Percentiles rank a stretch among this genome's conserved stretches.
Evolutionary conservation across 2,113 vertebrate genomes (phyloP).

Genomic region (Aspiorhynchus laticeps): DNA sequence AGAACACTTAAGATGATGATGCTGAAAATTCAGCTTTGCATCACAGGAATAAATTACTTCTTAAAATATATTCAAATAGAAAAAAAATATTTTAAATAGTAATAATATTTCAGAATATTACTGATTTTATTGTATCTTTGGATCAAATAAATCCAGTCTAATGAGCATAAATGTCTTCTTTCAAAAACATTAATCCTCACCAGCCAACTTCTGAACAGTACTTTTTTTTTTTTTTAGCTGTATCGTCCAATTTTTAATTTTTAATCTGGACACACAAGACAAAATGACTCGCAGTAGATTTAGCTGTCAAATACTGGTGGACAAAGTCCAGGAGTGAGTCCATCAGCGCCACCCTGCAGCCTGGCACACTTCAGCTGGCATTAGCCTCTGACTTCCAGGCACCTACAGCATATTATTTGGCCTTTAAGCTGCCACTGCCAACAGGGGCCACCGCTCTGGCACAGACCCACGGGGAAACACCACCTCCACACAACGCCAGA

Average conservation of each 20-base stretch:
- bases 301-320: background rate
- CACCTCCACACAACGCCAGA: slow-evolving; percentile 19
- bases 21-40: too few species aligned
- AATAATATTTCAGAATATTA: background rate
- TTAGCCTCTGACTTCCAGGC: slow-evolving; percentile 33
- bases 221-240: background rate
- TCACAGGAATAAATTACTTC: background rate
- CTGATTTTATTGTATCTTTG: background rate
- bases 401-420: slow-evolving; percentile 4
- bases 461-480: slow-evolving; percentile 34
- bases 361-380: slow-evolving; percentile 17
- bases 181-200: background rate
- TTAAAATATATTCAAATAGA: background rate
- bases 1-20: too few species aligned
- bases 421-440: background rate
- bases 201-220: background rate
- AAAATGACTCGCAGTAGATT: background rate
- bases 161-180: background rate
- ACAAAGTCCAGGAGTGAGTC: slow-evolving; percentile 16
- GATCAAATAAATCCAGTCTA: background rate
- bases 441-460: slow-evolving; percentile 2
- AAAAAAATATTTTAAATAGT: background rate
- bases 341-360: background rate
- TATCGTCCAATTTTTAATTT: background rate
- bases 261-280: background rate